Evolutionary conservation across 2,113 vertebrate species (phyloP).

Genomic region (Nettapus auritus): DNA sequence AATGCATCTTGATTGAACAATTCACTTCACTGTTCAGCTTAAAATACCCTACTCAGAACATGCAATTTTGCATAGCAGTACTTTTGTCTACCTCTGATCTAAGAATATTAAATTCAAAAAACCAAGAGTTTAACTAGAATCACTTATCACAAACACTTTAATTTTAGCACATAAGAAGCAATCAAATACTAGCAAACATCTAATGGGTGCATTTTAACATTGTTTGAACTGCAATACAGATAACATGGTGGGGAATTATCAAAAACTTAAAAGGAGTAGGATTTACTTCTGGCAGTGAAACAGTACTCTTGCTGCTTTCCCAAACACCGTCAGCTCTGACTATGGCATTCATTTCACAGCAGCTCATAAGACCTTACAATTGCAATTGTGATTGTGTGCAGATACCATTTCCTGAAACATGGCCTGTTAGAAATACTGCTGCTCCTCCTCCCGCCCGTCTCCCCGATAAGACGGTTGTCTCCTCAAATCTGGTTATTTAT

Average conservation of each 20-base stretch:
- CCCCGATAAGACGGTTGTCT: not conserved
- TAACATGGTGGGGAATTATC: not conserved
- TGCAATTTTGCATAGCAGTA: not conserved
- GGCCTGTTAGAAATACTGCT: not conserved
- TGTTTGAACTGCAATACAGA: not conserved
- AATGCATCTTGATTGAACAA: not conserved
- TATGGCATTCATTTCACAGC: not conserved
- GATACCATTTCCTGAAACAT: not conserved
- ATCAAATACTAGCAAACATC: not conserved
- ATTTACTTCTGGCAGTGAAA: not conserved
- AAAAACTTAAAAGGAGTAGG: not conserved
- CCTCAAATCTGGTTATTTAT: not conserved
- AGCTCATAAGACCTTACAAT: rapidly evolving
- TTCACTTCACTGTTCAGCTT: not conserved
- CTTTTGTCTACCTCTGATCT: not conserved
- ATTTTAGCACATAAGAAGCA: not conserved
- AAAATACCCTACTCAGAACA: not conserved
- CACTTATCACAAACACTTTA: not conserved
- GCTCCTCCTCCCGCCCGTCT: not conserved
- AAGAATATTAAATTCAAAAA: not conserved
- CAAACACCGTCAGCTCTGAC: not conserved
- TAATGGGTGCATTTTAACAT: not conserved
- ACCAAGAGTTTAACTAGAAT: not conserved
- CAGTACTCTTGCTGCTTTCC: not conserved
- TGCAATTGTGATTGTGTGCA: rapidly evolving